Conservation (phyloP, 2,797 vertebrate species). For the Labroides dimidiatus region DNA sequence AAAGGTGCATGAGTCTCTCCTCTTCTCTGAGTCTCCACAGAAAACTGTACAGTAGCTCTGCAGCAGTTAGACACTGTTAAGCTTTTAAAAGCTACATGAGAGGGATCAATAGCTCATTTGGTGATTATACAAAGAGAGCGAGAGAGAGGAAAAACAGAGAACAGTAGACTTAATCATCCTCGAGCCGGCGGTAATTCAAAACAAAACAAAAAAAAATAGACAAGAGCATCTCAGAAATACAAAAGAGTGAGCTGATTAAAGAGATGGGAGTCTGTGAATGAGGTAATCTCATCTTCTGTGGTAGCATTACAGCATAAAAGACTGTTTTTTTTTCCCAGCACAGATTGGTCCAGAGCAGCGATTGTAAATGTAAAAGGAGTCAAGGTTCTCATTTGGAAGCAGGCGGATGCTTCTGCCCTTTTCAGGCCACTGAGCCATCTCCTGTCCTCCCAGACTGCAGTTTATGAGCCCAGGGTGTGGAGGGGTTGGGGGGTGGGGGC, state of each 20-base stretch:
- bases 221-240: slow-evolving; percentile 42
- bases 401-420: slow-evolving; percentile 73
- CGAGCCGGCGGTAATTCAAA: slow-evolving; percentile 46
- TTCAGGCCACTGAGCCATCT: slow-evolving; percentile 78
- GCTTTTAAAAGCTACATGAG: slow-evolving; percentile 71
- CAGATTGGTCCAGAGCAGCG: slow-evolving; percentile 52
- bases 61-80: slow-evolving; percentile 58
- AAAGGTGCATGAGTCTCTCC: slow-evolving; percentile 40
- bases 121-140: slow-evolving; percentile 61
- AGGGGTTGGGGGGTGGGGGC: slow-evolving; percentile 41
- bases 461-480: slow-evolving; percentile 74
- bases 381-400: slow-evolving; percentile 81
- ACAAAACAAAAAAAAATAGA: slow-evolving; percentile 48
- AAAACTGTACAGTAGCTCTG: slow-evolving; percentile 57
- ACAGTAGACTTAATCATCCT: slow-evolving; percentile 49
- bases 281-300: slow-evolving; percentile 44
- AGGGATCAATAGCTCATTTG: slow-evolving; percentile 75
- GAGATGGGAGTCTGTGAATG: slow-evolving; percentile 43
- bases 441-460: slow-evolving; percentile 72
- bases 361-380: slow-evolving; percentile 66
- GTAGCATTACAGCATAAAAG: slow-evolving; percentile 50
- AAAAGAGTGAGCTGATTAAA: slow-evolving; percentile 60
- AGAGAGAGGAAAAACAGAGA: slow-evolving; percentile 37
- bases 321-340: slow-evolving; percentile 63
- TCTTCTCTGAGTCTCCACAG: slow-evolving; percentile 29